Base-by-base conservation (phyloP, 2,797 vertebrate genomes). In the Rhinatrema bivittatum region DNA sequence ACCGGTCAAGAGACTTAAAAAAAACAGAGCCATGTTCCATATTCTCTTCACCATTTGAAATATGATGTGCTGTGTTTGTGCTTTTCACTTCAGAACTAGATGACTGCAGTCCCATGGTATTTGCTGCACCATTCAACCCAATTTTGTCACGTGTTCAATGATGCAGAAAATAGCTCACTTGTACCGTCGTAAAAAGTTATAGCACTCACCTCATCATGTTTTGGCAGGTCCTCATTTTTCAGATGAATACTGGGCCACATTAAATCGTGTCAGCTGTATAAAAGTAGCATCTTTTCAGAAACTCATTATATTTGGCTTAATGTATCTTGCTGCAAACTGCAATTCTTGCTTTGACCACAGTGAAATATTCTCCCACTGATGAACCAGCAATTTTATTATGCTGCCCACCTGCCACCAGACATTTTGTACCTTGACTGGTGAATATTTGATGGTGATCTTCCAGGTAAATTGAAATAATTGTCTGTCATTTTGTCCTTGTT, bases 141-240 rank as follows among this genome's bases (percentile, higher is more conserved):
- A 20, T 54, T 68, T 44, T 16, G 16, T 24, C 25, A 24, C 26
- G 31, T 7, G 26, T 33, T 33, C 9, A 24, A 36, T 29, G 26
- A 34, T 46, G 30, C 29, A 24, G 35, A 42, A 50, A 32, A 36
- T 6, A 29, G 46, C 16, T 45, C 50, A 48, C 24, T 25, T 23
- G 34, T 34, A 60, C 39, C n/a, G n/a, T n/a, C n/a, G n/a, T 53
- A 46, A 53, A 49, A 54, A 35, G 33, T 38, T 20, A 21, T 22
- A 36, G 35, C 16, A 36, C 39, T n/a, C n/a, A n/a, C 47, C 50
- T 45, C 57, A 24, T 62, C 36, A 36, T 23, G 40, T 30, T 36
- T 39, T 28, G 35, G 57, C 16, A 42, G 34, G 20, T 24, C 34
- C 29, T 46, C 52, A 30, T 57, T 39, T 57, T 29, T 55, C 52